Percentiles rank a stretch among this genome's conserved stretches.
Conservation (phyloP, 2,113 vertebrate species). For the Microcebus griseorufus region DNA sequence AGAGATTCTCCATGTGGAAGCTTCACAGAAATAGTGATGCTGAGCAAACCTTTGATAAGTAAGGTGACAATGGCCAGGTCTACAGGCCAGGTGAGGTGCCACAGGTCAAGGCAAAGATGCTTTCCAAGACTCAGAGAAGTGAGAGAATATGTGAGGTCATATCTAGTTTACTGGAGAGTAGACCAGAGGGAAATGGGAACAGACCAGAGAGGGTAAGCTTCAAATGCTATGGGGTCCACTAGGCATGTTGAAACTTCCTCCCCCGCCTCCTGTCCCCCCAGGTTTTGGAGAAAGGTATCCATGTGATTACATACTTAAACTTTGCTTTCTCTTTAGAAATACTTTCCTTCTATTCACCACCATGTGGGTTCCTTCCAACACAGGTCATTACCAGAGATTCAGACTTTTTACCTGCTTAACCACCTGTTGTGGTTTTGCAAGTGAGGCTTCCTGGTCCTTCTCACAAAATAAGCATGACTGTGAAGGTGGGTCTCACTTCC, state of each 20-base stretch:
- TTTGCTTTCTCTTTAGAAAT: background rate
- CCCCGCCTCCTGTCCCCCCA: background rate
- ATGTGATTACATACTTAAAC: accelerated
- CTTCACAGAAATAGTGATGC: background rate
- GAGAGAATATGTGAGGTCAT: background rate
- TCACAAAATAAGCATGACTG: background rate
- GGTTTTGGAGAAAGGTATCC: background rate
- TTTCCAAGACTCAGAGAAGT: background rate
- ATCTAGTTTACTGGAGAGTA: background rate
- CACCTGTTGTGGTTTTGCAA: background rate
- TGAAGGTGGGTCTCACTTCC: background rate
- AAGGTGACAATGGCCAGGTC: background rate
- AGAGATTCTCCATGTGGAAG: background rate
- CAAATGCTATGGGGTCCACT: accelerated
- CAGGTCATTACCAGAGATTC: background rate
- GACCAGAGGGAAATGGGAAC: background rate
- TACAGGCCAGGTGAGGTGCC: background rate
- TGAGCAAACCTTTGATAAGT: background rate
- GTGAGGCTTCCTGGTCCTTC: background rate
- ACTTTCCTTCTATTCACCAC: background rate
- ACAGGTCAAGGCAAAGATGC: background rate
- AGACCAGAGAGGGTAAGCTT: background rate
- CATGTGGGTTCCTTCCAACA: background rate
- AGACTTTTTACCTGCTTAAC: background rate
- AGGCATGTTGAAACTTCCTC: accelerated